Conservation (phyloP, 2,888 invertebrate genomes). For the Netelia melanura region DNA sequence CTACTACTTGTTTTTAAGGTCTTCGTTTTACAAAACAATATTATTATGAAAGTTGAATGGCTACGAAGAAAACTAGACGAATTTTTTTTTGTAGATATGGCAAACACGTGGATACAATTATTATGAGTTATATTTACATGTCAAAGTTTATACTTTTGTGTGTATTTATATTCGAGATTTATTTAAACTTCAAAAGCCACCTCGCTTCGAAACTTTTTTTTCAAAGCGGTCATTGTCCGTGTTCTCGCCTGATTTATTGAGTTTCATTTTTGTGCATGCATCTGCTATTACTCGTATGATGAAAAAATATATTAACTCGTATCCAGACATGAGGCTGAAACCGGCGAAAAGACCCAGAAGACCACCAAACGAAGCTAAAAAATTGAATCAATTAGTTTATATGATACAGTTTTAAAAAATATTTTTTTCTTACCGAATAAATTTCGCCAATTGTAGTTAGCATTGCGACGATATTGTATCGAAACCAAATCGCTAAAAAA, state of each 20-base stretch:
- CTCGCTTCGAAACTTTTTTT: constrained; percentile 19
- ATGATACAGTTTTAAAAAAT: background rate
- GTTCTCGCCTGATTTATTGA: constrained; percentile 18
- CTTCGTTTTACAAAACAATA: too few species aligned
- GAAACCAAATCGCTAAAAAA: constrained; percentile 90
- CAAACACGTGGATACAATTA: background rate
- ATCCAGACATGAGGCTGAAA: constrained; percentile 89
- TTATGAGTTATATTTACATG: background rate
- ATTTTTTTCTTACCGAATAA: constrained; percentile 86
- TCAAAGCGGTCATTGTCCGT: constrained; percentile 16
- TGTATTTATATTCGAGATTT: constrained; percentile 14
- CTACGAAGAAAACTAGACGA: too few species aligned
- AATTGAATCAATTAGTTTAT: background rate
- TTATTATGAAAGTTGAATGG: too few species aligned
- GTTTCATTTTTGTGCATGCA: constrained; percentile 55
- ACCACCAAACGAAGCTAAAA: constrained; percentile 90
- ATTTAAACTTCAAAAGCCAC: constrained; percentile 44
- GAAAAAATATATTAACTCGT: constrained; percentile 89
- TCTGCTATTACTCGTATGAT: constrained; percentile 85
- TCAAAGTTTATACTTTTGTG: constrained; percentile 14
- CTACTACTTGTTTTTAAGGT: too few species aligned
- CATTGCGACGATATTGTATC: constrained; percentile 88
- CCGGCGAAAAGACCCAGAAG: constrained; percentile 90
- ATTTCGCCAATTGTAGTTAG: constrained; percentile 90
- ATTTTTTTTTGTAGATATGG: too few species aligned